Conservation (phyloP, 1,140 invertebrate species). For the Penaeus chinensis region DNA sequence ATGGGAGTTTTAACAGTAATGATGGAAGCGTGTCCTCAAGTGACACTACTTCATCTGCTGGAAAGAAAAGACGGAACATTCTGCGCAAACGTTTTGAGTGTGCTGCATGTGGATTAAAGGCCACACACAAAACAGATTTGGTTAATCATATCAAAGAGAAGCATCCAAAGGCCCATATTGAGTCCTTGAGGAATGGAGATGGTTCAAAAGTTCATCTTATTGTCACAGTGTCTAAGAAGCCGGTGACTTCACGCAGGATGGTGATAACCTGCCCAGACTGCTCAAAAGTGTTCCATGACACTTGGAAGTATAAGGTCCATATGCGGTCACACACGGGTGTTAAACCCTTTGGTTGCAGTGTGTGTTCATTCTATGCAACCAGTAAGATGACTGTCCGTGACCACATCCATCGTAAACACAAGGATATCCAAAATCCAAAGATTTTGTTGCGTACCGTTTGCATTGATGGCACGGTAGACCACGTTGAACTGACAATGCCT, state of each 20-base stretch:
- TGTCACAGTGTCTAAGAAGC: conserved; percentile 61
- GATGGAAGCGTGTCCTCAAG: no score
- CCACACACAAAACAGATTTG: conserved; percentile 62
- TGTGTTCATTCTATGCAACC: conserved; percentile 65
- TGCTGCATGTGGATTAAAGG: conserved; percentile 61
- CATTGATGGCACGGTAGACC: conserved; percentile 60
- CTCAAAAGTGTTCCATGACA: conserved; percentile 62
- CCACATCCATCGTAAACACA: conserved; percentile 66
- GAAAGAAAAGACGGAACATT: conserved; percentile 61
- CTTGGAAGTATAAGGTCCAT: conserved; percentile 66
- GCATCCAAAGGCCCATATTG: conserved; percentile 63
- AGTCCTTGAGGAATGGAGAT: conserved; percentile 61
- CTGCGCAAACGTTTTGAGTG: conserved; percentile 61
- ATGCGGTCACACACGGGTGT: conserved; percentile 69
- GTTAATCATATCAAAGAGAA: conserved; percentile 60
- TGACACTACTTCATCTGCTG: neutral
- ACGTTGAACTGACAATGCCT: conserved; percentile 57
- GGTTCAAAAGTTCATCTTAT: conserved; percentile 62
- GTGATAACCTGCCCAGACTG: conserved; percentile 60
- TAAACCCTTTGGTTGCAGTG: conserved; percentile 66
- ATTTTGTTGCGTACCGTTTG: conserved; percentile 55
- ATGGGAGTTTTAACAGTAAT: neutral
- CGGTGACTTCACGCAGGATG: conserved; percentile 43
- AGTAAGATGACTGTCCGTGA: conserved; percentile 70
- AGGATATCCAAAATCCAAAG: conserved; percentile 50